These are phyloP conservation scores for Aythya baeri DNA, from an alignment of 2,113 vertebrate genomes.

Conservation along the genomic window DNA sequence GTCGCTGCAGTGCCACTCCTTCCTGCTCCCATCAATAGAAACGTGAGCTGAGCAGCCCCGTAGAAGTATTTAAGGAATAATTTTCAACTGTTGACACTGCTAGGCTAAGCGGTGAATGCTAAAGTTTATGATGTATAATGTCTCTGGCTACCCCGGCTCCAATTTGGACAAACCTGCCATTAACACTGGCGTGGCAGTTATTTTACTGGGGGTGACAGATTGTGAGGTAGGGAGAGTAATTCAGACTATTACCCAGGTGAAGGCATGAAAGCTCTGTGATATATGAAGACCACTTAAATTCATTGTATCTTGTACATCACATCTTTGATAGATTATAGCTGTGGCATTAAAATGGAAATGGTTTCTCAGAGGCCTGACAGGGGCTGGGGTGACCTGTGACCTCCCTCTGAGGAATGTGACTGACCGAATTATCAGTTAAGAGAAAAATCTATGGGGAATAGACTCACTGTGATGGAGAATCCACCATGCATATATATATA, in stretches of 20 bases:
- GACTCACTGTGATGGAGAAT: slow-evolving; percentile 79
- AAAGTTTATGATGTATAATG: slow-evolving; percentile 83
- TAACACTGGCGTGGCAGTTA: slow-evolving; percentile 82
- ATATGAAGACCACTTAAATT: slow-evolving; percentile 93
- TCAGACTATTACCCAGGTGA: slow-evolving; percentile 92
- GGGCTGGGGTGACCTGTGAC: slow-evolving; percentile 85
- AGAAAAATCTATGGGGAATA: slow-evolving; percentile 87
- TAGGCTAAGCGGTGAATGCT: slow-evolving; percentile 69
- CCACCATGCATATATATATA: slow-evolving; percentile 79
- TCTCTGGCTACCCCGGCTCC: slow-evolving; percentile 75
- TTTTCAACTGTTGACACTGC: slow-evolving; percentile 53
- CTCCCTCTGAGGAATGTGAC: slow-evolving; percentile 88
- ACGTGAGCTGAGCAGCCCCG: slow-evolving; percentile 41
- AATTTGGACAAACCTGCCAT: slow-evolving; percentile 85
- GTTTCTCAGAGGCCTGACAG: slow-evolving; percentile 90
- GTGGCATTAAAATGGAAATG: slow-evolving; percentile 99
- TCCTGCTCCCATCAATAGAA: slow-evolving; percentile 77
- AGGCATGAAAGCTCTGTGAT: slow-evolving; percentile 89
- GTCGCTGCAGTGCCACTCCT: not conserved
- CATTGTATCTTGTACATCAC: slow-evolving; percentile 92
- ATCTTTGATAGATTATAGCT: slow-evolving; percentile 96
- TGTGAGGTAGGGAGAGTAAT: slow-evolving; percentile 90
- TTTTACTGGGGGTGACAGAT: slow-evolving; percentile 88
- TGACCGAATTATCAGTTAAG: slow-evolving; percentile 91
- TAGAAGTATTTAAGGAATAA: slow-evolving; percentile 72